Base-by-base conservation (phyloP, 30 jellyfish, hydroid and myxozoan species). In the Morbakka virulenta region DNA sequence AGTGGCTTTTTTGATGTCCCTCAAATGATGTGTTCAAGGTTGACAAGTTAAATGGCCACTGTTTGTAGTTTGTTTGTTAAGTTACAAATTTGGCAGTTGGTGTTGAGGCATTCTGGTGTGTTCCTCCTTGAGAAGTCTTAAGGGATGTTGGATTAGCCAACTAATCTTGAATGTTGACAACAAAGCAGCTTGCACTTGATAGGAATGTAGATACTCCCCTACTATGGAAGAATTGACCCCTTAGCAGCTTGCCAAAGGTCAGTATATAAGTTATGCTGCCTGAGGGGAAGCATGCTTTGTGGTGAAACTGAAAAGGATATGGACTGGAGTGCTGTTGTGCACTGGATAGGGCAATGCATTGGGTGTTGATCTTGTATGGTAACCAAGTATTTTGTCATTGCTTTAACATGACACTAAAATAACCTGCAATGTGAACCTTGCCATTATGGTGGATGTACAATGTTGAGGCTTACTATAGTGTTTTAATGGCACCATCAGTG, bases 311-410 rank as follows among this genome's bases (percentile, higher is more conserved):
- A 27, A 35, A 47, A 65, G 69, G 51, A 62, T 48, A 81, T 2
- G 89, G 94, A 28, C 81, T 71, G 50, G 49, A 69, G 72, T 81
- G 94, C 72, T 34, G 94, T 21, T 1, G 89, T 87, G n/a, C n/a
- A n/a, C n/a, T n/a, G n/a, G n/a, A n/a, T n/a, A n/a, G n/a, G 23
- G 94, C 94, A 30, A 81, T 81, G 67, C 87, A 27, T 28, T 47
- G 79, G 4, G 87, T 86, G 25, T 80, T 80, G 26, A 81, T 50
- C 32, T 81, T 81, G 61, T 87, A 69, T 12, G 94, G 88, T 11
- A 52, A 21, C 94, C 94, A 81, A 23, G 83, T 57, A 63, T 12
- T 47, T 17, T 48, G 94, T 13, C 88, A 69, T 72, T 81, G 28
- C 29, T 50, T 20, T 14, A 81, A 52, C 57, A 69, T 81, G 25